These are phyloP conservation scores for Eubasilissa regina DNA, from an alignment of 1,140 invertebrate species.

Conservation along the genomic window DNA sequence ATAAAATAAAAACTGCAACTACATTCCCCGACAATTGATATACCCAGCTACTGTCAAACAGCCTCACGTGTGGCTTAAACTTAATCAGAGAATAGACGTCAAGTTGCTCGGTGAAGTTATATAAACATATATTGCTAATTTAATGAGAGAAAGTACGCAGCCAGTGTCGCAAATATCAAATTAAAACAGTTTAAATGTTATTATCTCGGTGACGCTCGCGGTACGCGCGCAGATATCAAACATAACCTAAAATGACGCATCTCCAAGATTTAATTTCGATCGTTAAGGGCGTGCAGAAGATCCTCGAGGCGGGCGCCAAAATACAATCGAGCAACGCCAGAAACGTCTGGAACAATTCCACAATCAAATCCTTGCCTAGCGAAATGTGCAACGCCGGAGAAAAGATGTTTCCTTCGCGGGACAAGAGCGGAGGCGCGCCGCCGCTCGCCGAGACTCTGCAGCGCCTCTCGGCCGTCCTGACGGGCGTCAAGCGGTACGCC, in stretches of 20 bases:
- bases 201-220: no score
- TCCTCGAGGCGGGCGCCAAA: conserved; percentile 72
- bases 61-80: no score
- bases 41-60: no score
- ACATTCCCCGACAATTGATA: no score
- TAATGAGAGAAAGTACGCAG: no score
- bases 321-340: conserved; percentile 62
- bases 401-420: neutral
- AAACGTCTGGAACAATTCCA: conserved; percentile 56
- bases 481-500: conserved; percentile 49
- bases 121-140: no score
- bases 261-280: conserved; percentile 75
- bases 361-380: conserved; percentile 49
- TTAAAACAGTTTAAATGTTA: no score
- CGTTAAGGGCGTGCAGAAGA: conserved; percentile 75
- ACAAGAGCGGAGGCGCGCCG: conserved; percentile 2
- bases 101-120: no score
- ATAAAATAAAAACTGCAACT: no score
- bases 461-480: conserved; percentile 39
- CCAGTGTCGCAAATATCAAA: no score
- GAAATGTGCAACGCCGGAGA: conserved; percentile 21
- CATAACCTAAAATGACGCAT: conserved; percentile 70
- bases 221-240: no score
- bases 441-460: conserved; percentile 42
- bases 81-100: no score